These are phyloP conservation scores for Sphenopsis melanotis DNA, from an alignment of 2,797 vertebrate species.

Conservation along the genomic window DNA sequence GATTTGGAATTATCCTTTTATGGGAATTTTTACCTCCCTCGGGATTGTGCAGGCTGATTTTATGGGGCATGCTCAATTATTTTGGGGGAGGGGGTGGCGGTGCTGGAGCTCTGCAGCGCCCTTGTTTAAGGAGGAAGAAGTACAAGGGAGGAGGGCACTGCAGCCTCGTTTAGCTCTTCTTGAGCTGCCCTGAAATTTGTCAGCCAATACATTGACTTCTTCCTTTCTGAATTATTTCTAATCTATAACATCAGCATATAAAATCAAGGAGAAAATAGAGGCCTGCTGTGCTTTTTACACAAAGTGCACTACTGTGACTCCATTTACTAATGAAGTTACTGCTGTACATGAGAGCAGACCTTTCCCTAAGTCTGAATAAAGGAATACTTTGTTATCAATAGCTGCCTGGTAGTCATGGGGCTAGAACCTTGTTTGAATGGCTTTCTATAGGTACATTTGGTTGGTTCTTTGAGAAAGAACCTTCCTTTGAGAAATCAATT, in stretches of 20 bases:
- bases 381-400: neutral
- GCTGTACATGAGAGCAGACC: neutral
- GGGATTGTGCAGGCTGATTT: neutral
- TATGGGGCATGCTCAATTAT: neutral
- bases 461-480: neutral
- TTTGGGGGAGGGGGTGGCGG: neutral
- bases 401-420: neutral
- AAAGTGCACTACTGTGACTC: neutral
- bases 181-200: neutral
- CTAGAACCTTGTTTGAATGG: neutral
- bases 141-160: too few species aligned
- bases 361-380: neutral
- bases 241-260: neutral
- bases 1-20: slow-evolving; percentile 36
- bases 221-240: neutral
- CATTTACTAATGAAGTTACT: neutral
- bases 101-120: neutral
- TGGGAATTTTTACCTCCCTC: neutral
- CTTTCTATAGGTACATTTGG: neutral
- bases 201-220: neutral
- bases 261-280: neutral
- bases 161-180: neutral
- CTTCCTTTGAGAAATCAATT: neutral
- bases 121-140: neutral
- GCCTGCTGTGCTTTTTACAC: neutral